These are phyloP conservation scores for Sebastes fasciatus DNA, from an alignment of 2,113 vertebrate genomes.

Conservation along the genomic window DNA sequence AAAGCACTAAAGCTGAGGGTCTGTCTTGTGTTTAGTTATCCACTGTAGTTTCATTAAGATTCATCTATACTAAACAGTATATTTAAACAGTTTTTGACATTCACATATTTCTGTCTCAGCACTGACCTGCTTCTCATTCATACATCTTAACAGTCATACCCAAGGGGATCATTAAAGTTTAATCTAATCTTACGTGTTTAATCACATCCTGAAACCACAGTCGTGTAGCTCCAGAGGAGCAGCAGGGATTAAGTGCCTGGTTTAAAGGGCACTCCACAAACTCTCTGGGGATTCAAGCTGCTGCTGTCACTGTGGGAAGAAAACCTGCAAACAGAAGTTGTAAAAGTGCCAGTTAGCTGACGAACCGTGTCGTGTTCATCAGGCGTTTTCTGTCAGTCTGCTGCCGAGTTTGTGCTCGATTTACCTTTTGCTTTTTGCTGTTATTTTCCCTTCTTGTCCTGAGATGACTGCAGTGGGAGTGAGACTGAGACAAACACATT, in stretches of 20 bases:
- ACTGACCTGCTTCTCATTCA: conserved; percentile 19
- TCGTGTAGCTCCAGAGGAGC: background rate
- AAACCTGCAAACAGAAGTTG: background rate
- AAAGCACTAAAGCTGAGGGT: background rate
- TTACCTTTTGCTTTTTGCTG: conserved; percentile 4
- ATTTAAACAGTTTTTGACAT: background rate
- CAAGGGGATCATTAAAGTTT: conserved; percentile 30
- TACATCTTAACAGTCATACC: background rate
- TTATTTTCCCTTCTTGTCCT: background rate
- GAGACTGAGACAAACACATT: background rate
- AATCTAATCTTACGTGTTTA: conserved; percentile 23
- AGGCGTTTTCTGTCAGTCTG: background rate
- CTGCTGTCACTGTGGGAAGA: background rate
- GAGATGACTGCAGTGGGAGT: background rate
- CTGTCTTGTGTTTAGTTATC: background rate
- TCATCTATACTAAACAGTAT: background rate
- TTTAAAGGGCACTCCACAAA: conserved; percentile 22
- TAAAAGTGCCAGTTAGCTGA: background rate
- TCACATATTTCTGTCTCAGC: background rate
- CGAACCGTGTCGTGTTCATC: background rate
- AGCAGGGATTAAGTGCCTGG: conserved; percentile 14
- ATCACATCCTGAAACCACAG: conserved; percentile 42
- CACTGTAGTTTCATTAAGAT: background rate
- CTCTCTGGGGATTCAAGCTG: conserved; percentile 6
- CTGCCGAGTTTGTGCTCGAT: background rate